A percentile compares a stretch with the other conserved stretches of the same genome.
phyloP scores from a whole-genome alignment of 2,888 invertebrate species.

The Fragum fragum region DNA sequence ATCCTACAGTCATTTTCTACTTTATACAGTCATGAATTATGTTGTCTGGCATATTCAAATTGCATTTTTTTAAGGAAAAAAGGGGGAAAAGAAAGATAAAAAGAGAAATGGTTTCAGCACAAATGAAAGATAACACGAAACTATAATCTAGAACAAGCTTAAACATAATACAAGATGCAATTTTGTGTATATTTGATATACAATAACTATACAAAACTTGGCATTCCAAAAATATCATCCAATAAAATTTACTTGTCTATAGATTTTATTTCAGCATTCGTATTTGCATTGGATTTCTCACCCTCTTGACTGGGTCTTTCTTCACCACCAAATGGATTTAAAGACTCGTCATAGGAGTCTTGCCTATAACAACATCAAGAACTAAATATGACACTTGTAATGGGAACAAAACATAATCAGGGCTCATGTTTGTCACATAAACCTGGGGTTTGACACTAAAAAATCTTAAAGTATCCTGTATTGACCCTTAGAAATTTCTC shows the following conservation, averaged over 20 bases:
- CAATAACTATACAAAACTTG: not conserved
- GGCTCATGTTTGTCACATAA: too few species aligned
- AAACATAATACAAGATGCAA: not conserved
- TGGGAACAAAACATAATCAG: too few species aligned
- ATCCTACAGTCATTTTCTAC: too few species aligned
- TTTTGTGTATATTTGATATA: not conserved
- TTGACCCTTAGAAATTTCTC: too few species aligned
- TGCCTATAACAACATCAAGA: slow-evolving; percentile 61
- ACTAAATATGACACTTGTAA: too few species aligned
- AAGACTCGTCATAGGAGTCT: slow-evolving; percentile 75
- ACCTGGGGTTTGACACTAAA: too few species aligned
- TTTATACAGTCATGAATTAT: too few species aligned
- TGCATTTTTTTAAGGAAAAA: too few species aligned
- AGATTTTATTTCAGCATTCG: slow-evolving; percentile 58
- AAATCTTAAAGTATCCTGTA: too few species aligned
- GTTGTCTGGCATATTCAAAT: not conserved
- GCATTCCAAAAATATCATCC: slow-evolving; percentile 62
- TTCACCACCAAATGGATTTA: slow-evolving; percentile 86
- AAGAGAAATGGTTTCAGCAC: not conserved
- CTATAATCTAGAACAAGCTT: too few species aligned
- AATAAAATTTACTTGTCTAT: slow-evolving; percentile 66
- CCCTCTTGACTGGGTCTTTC: slow-evolving; percentile 61
- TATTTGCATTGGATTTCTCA: slow-evolving; percentile 60
- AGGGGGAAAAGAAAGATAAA: too few species aligned
- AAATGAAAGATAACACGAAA: not conserved